Percentiles rank a stretch among this genome's conserved stretches.
Conservation (phyloP, 2,113 vertebrate species). For the Odobenus rosmarus region DNA sequence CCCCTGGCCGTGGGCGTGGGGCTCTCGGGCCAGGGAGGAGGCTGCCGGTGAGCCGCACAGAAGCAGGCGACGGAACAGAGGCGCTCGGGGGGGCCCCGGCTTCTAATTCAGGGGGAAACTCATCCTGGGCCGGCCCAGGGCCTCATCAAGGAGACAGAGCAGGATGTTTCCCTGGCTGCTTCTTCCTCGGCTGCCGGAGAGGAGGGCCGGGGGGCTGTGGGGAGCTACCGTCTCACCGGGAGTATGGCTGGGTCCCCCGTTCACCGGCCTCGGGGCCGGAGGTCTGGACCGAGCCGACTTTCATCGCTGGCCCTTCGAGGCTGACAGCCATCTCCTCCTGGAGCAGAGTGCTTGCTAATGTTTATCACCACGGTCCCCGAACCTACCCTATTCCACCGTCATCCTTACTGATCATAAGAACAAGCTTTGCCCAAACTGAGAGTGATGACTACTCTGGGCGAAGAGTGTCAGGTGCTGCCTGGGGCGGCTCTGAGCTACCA, state of each 20-base stretch:
- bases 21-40: slow-evolving; percentile 60
- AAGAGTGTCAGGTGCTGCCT: background rate
- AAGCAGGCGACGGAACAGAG: slow-evolving; percentile 11
- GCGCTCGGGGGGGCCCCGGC: slow-evolving; percentile 38
- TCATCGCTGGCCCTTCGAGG: rapidly evolving
- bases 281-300: rapidly evolving
- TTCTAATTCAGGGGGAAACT: slow-evolving; percentile 74
- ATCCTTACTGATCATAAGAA: background rate
- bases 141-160: background rate
- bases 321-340: background rate
- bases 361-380: background rate
- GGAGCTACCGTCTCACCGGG: rapidly evolving
- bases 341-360: background rate
- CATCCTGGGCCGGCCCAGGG: slow-evolving; percentile 48
- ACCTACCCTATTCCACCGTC: too few relatives aligned
- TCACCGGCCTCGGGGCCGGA: rapidly evolving
- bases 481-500: background rate
- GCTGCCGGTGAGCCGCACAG: slow-evolving; percentile 60
- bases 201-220: background rate
- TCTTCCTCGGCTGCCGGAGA: background rate
- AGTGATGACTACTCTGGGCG: too few relatives aligned
- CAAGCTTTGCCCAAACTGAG: too few relatives aligned
- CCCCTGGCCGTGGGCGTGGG: background rate
- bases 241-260: background rate
- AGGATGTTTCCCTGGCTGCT: background rate